These are phyloP conservation scores for Gonocerus acuteangulatus DNA, from an alignment of 2,888 invertebrate genomes.

Conservation along the genomic window DNA sequence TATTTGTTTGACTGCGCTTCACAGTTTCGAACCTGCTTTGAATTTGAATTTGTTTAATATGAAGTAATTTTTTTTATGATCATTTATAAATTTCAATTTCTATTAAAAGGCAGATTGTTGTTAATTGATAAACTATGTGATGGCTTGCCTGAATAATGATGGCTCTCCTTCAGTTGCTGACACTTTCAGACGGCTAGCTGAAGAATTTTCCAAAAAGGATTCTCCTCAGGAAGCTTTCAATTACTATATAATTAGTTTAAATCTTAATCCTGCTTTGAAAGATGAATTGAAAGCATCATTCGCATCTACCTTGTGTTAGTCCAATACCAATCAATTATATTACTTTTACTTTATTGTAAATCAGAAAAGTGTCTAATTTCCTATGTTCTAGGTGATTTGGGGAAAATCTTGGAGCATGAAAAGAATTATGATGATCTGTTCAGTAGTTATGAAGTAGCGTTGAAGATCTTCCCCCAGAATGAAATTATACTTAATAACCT, in stretches of 20 bases:
- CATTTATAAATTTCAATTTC: too few species aligned
- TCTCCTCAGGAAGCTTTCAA: constrained; percentile 42
- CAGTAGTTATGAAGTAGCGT: constrained; percentile 44
- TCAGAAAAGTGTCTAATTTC: neutral
- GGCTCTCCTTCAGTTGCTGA: neutral
- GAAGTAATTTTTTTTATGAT: too few species aligned
- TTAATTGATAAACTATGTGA: too few species aligned
- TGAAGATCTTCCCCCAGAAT: constrained; percentile 48
- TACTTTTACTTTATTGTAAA: neutral
- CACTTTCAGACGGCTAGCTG: constrained; percentile 30
- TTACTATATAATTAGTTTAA: constrained; percentile 41
- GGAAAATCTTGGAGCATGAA: constrained; percentile 41
- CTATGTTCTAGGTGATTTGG: constrained; percentile 38
- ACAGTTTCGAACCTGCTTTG: too few species aligned
- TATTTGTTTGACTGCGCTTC: too few species aligned
- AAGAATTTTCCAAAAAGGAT: constrained; percentile 37
- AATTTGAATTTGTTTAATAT: too few species aligned
- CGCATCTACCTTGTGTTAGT: constrained; percentile 38
- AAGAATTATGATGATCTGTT: constrained; percentile 43
- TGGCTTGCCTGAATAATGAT: too few species aligned
- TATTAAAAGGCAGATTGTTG: too few species aligned
- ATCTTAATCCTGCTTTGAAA: constrained; percentile 38
- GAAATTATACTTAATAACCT: constrained; percentile 47
- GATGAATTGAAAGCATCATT: constrained; percentile 39
- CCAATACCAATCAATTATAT: neutral